These are phyloP conservation scores for Drosophila ficusphila DNA, from an alignment of 1,140 invertebrate species.

Conservation along the genomic window DNA sequence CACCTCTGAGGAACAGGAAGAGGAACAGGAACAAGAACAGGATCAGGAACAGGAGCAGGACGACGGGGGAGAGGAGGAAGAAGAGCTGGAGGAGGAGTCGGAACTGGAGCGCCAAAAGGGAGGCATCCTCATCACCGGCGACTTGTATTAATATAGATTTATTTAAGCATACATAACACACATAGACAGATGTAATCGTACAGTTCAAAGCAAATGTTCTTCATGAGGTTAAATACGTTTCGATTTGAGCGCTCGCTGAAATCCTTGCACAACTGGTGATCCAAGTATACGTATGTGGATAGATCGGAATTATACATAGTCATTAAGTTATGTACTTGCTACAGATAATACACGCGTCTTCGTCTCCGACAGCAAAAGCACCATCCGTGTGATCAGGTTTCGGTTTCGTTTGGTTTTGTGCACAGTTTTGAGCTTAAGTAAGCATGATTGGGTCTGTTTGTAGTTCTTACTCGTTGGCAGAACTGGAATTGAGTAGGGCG, in stretches of 20 bases:
- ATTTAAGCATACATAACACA: constrained; percentile 50
- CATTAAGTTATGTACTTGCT: constrained; percentile 41
- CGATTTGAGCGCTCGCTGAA: constrained; percentile 54
- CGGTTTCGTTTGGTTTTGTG: constrained; percentile 63
- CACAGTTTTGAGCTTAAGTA: constrained; percentile 59
- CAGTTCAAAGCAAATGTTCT: constrained; percentile 53
- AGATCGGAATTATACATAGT: constrained; percentile 24
- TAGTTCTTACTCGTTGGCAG: constrained; percentile 46
- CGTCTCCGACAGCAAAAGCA: constrained; percentile 16
- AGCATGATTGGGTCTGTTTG: constrained; percentile 21
- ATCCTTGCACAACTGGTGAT: constrained; percentile 30
- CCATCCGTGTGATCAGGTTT: constrained; percentile 37
- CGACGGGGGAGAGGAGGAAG: neutral
- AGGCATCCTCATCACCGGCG: neutral
- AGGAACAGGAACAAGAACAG: neutral
- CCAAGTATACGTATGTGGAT: constrained; percentile 31
- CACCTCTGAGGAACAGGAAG: neutral
- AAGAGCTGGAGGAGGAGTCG: neutral
- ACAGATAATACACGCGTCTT: constrained; percentile 39
- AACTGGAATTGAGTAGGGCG: constrained; percentile 85
- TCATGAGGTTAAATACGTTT: constrained; percentile 53
- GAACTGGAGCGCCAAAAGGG: neutral
- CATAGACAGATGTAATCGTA: constrained; percentile 52
- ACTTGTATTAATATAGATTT: constrained; percentile 34
- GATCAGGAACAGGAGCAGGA: neutral